Base-by-base conservation (phyloP, 2,797 vertebrate genomes). In the Sparus aurata region DNA sequence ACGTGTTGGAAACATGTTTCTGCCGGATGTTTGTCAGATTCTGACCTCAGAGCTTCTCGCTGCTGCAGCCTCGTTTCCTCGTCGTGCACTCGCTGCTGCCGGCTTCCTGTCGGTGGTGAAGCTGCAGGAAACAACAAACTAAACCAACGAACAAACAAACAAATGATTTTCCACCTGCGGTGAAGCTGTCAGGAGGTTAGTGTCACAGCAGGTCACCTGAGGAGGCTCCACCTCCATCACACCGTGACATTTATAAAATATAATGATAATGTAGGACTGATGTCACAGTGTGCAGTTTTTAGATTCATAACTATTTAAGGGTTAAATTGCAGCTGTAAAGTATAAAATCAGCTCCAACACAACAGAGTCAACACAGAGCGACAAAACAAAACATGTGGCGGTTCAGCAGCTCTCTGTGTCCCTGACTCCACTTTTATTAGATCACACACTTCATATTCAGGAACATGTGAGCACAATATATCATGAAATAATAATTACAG, bases 11-110 rank as follows among this genome's bases (percentile, higher is more conserved):
- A 89, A 86, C 17, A 41, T 68, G 74, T 38, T 38, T 38, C 5
- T 73, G 83, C 13, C 73, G 85, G 87, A 87, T 87, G 87, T 89
- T 89, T 77, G 83, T 82, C 69, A 64, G 11, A 34, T 4, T 49
- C 23, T 57, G 62, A 74, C 87, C 87, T 77, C 72, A 61, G 54
- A 73, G 77, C 47, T 34, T 54, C 46, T 0, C 13, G 62, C 77
- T 66, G 34, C 80, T 55, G 81, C 75, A 15, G 54, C 38, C 53
- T 64, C 25, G 13, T 22, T 55, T 59, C 66, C 46, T 8, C 54
- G 66, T 60, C 25, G 0, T 52, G 49, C 67, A 15, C 43, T 12
- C 20, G 17, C 49, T 53, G 79, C 75, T 1, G 74, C 77, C 50
- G 53, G 17, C 83, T 84, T 87, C 85, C 87, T 87, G 75, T 64